Conservation (phyloP, 2,113 vertebrate species). For the Steatornis caripensis region DNA sequence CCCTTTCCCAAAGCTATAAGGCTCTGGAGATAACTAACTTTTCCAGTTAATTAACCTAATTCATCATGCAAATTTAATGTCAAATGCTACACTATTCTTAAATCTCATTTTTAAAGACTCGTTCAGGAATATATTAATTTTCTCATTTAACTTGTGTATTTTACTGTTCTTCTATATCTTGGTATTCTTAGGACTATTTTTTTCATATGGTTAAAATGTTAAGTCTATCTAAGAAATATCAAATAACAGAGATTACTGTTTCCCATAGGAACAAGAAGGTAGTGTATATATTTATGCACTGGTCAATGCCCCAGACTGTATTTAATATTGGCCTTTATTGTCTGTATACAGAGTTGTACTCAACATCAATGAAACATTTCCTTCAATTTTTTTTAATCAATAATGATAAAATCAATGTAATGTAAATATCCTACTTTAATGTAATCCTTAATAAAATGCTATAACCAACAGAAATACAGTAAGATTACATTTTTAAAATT, state of each 20-base stretch:
- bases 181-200: neutral
- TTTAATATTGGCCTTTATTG: neutral
- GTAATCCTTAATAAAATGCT: neutral
- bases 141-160: conserved; percentile 9
- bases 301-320: neutral
- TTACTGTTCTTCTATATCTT: neutral
- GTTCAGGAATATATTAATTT: conserved; percentile 8
- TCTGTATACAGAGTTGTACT: neutral
- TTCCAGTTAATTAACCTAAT: conserved; percentile 65
- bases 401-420: neutral
- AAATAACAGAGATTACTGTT: neutral
- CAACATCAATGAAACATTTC: neutral
- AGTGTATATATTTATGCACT: neutral
- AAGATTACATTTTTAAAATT: neutral
- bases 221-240: neutral
- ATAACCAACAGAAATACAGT: neutral
- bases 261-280: neutral
- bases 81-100: conserved; percentile 32
- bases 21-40: conserved; percentile 26
- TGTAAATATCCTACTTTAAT: neutral
- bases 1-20: neutral
- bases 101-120: conserved; percentile 18
- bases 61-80: conserved; percentile 48
- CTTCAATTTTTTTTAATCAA: neutral
- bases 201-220: neutral